A percentile compares a stretch with the other conserved stretches of the same genome.
These are phyloP conservation scores for Helostoma temminkii DNA, from an alignment of 2,797 vertebrate genomes.

Conservation along the genomic window DNA sequence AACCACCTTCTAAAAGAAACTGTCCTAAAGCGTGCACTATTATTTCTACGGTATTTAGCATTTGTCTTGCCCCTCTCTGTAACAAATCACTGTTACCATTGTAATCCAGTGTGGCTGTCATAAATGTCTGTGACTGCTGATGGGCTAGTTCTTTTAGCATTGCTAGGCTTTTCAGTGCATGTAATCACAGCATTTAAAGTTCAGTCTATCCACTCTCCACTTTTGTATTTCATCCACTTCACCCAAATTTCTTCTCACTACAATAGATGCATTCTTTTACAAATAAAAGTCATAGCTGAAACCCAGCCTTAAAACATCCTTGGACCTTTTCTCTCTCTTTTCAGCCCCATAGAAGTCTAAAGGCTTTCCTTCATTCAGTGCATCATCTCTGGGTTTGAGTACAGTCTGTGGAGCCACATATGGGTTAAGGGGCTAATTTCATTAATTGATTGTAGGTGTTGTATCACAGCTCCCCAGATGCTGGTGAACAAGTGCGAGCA, in stretches of 20 bases:
- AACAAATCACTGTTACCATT: no score
- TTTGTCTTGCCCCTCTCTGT: no score
- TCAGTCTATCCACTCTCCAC: neutral
- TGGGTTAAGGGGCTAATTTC: conserved; percentile 81
- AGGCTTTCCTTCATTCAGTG: conserved; percentile 36
- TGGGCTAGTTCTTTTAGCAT: neutral
- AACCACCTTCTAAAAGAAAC: no score
- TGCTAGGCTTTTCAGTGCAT: neutral
- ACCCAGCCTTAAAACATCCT: no score
- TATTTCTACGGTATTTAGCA: no score
- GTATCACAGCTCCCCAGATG: conserved; percentile 84
- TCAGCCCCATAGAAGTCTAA: conserved; percentile 17
- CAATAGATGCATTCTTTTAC: neutral
- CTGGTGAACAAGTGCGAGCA: conserved; percentile 65
- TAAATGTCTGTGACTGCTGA: neutral
- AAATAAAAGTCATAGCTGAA: neutral
- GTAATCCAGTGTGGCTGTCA: neutral
- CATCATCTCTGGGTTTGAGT: conserved; percentile 53
- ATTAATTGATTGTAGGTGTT: conserved; percentile 86
- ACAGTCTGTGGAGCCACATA: conserved; percentile 39
- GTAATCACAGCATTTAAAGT: no score
- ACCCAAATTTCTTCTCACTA: neutral
- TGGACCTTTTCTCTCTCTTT: neutral
- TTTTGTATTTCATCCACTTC: neutral
- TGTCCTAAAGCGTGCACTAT: no score